Percentiles rank a stretch among this genome's conserved stretches.
Conservation (phyloP, 2,113 vertebrate species). For the Panurus biarmicus region DNA sequence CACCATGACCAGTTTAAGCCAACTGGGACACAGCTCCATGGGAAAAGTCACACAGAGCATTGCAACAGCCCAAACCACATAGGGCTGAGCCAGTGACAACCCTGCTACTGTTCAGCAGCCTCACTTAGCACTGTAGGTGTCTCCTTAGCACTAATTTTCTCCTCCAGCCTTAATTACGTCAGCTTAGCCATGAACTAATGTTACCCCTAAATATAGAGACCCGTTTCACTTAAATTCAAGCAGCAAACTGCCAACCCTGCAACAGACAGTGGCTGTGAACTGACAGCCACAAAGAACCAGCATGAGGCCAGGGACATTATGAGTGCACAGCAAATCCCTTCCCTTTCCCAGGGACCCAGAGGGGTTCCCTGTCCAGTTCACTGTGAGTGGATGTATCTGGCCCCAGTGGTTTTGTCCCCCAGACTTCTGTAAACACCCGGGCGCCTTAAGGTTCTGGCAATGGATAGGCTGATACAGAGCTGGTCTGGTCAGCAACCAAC, state of each 20-base stretch:
- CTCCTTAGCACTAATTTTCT: neutral
- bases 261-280: neutral
- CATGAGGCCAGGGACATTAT: fast-evolving
- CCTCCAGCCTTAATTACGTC: neutral
- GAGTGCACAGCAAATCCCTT: neutral
- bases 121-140: neutral
- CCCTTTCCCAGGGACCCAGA: neutral
- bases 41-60: neutral
- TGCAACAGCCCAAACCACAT: neutral
- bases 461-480: conserved; percentile 76
- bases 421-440: neutral
- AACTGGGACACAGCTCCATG: neutral
- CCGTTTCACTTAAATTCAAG: neutral
- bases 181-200: neutral
- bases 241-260: neutral
- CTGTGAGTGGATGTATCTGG: neutral
- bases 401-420: neutral
- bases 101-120: neutral
- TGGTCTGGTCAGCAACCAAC: conserved; percentile 89
- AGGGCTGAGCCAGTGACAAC: neutral
- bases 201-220: neutral
- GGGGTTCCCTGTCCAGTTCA: neutral
- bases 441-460: conserved; percentile 62
- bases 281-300: neutral
- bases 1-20: neutral